Evolutionary conservation across 2,797 vertebrate species (phyloP).

Genomic region (Acrossocheilus wenchowensis): DNA sequence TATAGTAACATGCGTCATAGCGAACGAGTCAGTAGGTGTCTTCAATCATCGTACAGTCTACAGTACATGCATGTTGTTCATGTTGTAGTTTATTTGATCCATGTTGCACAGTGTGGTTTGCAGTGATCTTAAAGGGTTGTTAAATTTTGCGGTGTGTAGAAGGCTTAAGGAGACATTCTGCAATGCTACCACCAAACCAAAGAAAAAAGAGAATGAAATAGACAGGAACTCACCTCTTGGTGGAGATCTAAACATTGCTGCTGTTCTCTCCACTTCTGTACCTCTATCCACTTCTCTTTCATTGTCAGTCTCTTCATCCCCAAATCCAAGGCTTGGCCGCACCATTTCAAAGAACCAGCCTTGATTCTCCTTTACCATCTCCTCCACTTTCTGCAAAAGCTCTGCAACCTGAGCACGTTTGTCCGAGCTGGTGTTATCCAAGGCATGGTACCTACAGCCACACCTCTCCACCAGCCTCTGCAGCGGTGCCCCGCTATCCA

Average conservation of each 20-base stretch:
- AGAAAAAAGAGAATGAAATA: not conserved
- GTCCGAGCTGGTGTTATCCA: conserved; percentile 70
- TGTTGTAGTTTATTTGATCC: too few species aligned
- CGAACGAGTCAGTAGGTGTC: too few species aligned
- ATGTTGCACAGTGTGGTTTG: too few species aligned
- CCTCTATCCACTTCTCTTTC: conserved; percentile 77
- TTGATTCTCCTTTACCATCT: conserved; percentile 80
- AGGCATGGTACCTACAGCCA: conserved; percentile 79
- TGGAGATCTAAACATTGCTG: conserved; percentile 79
- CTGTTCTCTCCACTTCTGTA: conserved; percentile 74
- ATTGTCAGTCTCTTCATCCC: conserved; percentile 72
- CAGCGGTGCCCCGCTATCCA: conserved; percentile 75
- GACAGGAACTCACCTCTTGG: conserved; percentile 73
- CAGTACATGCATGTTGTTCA: too few species aligned
- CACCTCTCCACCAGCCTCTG: conserved; percentile 82
- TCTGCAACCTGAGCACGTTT: conserved; percentile 78
- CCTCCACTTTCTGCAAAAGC: conserved; percentile 80
- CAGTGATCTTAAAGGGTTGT: too few species aligned
- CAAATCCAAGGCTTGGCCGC: conserved; percentile 48
- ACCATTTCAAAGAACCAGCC: conserved; percentile 82
- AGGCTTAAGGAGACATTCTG: not conserved
- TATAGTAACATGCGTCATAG: too few species aligned
- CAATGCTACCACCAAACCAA: not conserved
- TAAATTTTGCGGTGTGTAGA: not conserved
- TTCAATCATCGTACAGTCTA: too few species aligned